Base-by-base conservation (phyloP, 2,888 invertebrate genomes). In the Trichacis sp. region DNA sequence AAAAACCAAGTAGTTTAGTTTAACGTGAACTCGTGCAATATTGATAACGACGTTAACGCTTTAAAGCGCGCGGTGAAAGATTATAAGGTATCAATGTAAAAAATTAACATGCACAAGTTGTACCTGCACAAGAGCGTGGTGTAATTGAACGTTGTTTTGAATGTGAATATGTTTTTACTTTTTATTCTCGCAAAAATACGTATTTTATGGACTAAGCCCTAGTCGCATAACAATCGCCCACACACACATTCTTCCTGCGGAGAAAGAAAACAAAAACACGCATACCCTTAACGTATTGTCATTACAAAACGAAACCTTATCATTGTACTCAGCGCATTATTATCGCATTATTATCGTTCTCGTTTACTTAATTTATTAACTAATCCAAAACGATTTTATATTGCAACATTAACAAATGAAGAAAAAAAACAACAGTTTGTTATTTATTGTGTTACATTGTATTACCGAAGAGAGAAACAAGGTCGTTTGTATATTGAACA, bases 291-390 rank as follows among this genome's bases (percentile, higher is more conserved):
- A 77, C 73, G 71, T 79, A 79, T 75, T 73, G 75, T 77, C 75
- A 76, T 76, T 72, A 70, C 69, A 71, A 68, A 70, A 67, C 50
- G 51, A 57, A 70, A 56, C 64, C 61, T n/a, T n/a, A n/a, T 68
- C 70, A 64, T 70, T 66, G 59, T 71, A 72, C 66, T 71, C 69
- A 70, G 59, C 65, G 66, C 71, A n/a, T n/a, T n/a, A n/a, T n/a
- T n/a, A n/a, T n/a, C n/a, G n/a, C n/a, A 67, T 68, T 75, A 74
- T 75, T 59, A 77, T 69, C 73, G 69, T 77, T 74, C 66, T 58
- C 69, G 73, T 80, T 80, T 80, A 78, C 77, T 80, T 81, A 80
- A 81, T 81, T 81, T 81, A 81, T 81, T 80, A 71, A 78, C 74
- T 76, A 76, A 77, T 72, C 54, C 72, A 77, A 70, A 70, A 73